A percentile compares a stretch with the other conserved stretches of the same genome.
These are phyloP conservation scores for Baronia brevicornis DNA, from an alignment of 2,888 invertebrate genomes.

Conservation along the genomic window DNA sequence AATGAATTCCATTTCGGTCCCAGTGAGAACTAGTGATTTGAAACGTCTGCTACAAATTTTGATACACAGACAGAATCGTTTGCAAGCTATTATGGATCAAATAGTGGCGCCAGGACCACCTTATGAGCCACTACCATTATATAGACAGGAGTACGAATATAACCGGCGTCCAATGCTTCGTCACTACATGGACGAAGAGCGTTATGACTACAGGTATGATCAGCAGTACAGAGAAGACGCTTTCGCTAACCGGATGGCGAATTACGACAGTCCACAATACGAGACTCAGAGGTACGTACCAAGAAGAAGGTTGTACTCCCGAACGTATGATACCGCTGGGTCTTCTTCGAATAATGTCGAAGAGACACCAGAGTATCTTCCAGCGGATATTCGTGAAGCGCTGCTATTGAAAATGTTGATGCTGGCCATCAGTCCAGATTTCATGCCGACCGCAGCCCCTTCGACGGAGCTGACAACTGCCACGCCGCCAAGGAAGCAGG, in stretches of 20 bases:
- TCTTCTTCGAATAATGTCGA: too few species aligned
- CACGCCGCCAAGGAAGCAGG: constrained; percentile 73
- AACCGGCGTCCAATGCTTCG: constrained; percentile 40
- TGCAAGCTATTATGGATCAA: constrained; percentile 74
- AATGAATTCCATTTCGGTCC: constrained; percentile 78
- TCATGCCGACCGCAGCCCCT: constrained; percentile 55
- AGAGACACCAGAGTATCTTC: constrained; percentile 80
- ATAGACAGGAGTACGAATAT: constrained; percentile 37
- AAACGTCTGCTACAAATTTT: constrained; percentile 80
- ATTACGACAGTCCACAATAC: constrained; percentile 55
- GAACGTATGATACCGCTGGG: too few species aligned
- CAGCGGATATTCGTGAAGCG: constrained; percentile 82
- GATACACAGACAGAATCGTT: constrained; percentile 77
- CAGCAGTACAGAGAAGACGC: constrained; percentile 49
- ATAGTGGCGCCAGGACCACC: constrained; percentile 48
- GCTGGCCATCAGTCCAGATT: constrained; percentile 80
- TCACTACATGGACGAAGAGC: constrained; percentile 55
- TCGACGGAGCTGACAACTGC: constrained; percentile 64
- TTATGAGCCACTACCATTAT: constrained; percentile 39
- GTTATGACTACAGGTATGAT: constrained; percentile 59
- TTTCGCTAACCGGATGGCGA: constrained; percentile 53
- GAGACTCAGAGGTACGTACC: constrained; percentile 68
- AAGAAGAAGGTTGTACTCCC: too few species aligned
- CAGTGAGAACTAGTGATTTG: constrained; percentile 82
- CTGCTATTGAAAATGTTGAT: constrained; percentile 82